These are phyloP conservation scores for Nematolebias whitei DNA, from an alignment of 2,113 vertebrate species.

Conservation along the genomic window DNA sequence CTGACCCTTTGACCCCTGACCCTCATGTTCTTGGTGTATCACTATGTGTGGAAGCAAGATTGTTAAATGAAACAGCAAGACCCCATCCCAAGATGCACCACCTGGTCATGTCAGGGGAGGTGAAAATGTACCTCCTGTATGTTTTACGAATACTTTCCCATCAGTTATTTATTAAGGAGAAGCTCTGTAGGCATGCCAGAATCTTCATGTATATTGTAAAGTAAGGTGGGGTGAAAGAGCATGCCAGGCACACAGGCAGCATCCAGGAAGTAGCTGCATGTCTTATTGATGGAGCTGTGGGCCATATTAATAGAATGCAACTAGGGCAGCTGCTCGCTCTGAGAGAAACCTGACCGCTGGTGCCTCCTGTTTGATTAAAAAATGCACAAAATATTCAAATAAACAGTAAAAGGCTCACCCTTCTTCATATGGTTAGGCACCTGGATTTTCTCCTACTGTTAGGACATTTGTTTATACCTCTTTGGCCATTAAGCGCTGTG, in stretches of 20 bases:
- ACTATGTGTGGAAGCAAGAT: constrained; percentile 15
- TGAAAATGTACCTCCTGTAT: constrained; percentile 63
- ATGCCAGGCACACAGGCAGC: constrained; percentile 65
- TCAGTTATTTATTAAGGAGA: constrained; percentile 71
- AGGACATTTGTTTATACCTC: neutral
- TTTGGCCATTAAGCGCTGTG: neutral
- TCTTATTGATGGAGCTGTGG: constrained; percentile 77
- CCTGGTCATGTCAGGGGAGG: constrained; percentile 36
- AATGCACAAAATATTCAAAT: constrained; percentile 23
- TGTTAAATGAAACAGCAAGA: constrained; percentile 28
- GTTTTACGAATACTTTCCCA: constrained; percentile 67
- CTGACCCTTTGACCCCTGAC: neutral
- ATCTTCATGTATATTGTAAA: constrained; percentile 77
- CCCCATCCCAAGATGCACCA: constrained; percentile 6
- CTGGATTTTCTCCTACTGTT: constrained; percentile 5
- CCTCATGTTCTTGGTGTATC: constrained; percentile 18
- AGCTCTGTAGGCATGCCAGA: constrained; percentile 71
- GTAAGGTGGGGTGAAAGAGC: constrained; percentile 69
- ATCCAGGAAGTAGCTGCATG: constrained; percentile 71
- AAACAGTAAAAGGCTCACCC: constrained; percentile 1
- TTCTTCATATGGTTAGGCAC: constrained; percentile 2
- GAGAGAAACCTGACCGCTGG: constrained; percentile 55
- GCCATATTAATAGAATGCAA: constrained; percentile 81
- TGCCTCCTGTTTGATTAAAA: constrained; percentile 38
- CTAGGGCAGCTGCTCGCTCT: constrained; percentile 66